phyloP scores from a whole-genome alignment of 2,797 vertebrate species.

The Mormyrops attenuatus region DNA sequence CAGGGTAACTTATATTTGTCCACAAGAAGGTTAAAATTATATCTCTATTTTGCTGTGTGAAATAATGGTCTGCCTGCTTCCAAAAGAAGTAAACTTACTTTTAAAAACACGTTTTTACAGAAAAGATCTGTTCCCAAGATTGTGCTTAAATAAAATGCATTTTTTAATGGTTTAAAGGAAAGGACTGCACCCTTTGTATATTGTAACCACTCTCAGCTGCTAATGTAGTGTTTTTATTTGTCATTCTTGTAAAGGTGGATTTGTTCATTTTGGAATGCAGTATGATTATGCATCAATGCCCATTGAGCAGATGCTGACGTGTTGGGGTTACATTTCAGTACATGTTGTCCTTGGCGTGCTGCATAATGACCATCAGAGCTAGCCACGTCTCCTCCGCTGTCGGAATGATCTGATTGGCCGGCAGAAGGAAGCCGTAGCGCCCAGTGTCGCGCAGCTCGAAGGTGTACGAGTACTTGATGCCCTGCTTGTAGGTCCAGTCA shows the following conservation, averaged over 20 bases:
- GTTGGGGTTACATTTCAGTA: slow-evolving; percentile 53
- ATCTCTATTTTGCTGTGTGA: not conserved
- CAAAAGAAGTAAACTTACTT: not conserved
- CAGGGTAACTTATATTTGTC: not conserved
- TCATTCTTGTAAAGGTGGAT: not conserved
- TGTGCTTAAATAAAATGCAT: not conserved
- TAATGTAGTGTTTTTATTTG: not conserved
- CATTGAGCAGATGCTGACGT: not conserved
- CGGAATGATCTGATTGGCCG: slow-evolving; percentile 80
- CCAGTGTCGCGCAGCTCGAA: slow-evolving; percentile 91
- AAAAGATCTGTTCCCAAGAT: not conserved
- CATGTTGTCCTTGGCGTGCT: slow-evolving; percentile 58
- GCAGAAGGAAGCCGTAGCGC: slow-evolving; percentile 79
- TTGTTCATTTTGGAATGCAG: not conserved
- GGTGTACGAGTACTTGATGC: slow-evolving; percentile 88
- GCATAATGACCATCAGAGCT: slow-evolving; percentile 76
- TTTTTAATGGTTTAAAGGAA: not conserved
- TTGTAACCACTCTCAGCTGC: not conserved
- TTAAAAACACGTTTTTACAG: not conserved
- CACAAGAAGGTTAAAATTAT: not conserved
- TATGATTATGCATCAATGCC: not conserved
- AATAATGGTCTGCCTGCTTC: not conserved
- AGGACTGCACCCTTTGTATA: not conserved
- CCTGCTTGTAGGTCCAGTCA: slow-evolving; percentile 88
- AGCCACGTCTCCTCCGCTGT: slow-evolving; percentile 85